phyloP scores from a whole-genome alignment of 2,888 invertebrate genomes.

The Sympetrum striolatum region DNA sequence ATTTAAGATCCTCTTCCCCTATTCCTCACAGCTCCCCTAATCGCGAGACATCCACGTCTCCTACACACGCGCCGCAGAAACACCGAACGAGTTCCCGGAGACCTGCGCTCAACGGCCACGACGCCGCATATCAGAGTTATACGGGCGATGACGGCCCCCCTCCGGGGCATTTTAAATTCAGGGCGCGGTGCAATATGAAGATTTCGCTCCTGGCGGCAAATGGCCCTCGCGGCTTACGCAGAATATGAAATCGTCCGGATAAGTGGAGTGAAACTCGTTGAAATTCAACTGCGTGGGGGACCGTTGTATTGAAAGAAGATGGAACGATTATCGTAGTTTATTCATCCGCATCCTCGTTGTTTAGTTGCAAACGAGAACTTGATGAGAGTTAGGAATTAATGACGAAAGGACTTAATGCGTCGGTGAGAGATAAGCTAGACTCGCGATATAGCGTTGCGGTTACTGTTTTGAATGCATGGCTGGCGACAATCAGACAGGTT shows the following conservation, averaged over 20 bases:
- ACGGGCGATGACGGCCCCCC: neutral
- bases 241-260: neutral
- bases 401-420: no score
- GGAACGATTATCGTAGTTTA: no score
- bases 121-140: neutral
- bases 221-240: neutral
- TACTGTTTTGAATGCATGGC: no score
- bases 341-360: no score
- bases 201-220: neutral
- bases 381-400: no score
- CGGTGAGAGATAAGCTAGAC: no score
- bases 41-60: neutral
- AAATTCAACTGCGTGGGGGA: no score
- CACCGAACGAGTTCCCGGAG: neutral
- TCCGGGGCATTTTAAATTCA: neutral
- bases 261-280: no score
- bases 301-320: no score
- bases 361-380: no score
- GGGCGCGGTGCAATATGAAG: neutral
- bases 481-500: no score
- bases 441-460: no score
- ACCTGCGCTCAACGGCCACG: neutral
- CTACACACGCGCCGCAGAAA: neutral
- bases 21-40: neutral
- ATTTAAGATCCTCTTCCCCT: neutral